Conservation (phyloP, 2,888 invertebrate genomes). For the Neria commutata region DNA sequence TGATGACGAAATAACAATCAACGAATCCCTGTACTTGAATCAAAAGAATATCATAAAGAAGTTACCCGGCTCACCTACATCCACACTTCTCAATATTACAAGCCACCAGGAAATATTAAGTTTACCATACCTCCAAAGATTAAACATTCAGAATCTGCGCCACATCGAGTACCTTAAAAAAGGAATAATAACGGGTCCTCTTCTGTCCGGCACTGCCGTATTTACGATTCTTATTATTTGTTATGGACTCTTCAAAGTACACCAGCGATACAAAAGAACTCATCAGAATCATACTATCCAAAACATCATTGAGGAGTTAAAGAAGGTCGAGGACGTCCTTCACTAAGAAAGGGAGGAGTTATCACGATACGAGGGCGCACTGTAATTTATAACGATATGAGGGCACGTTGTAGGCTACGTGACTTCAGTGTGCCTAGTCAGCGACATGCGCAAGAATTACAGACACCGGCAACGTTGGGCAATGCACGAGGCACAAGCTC, state of each 20-base stretch:
- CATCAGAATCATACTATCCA: slow-evolving; percentile 5
- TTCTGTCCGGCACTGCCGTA: background rate
- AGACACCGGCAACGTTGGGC: too few relatives aligned
- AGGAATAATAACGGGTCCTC: slow-evolving; percentile 9
- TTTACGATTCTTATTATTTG: background rate
- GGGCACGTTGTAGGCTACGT: too few relatives aligned
- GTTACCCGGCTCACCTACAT: slow-evolving; percentile 14
- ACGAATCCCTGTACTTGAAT: slow-evolving; percentile 21
- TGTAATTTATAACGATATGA: too few relatives aligned
- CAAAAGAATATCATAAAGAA: slow-evolving; percentile 20
- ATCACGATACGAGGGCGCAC: too few relatives aligned
- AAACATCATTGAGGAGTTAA: slow-evolving; percentile 4
- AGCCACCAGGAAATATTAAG: slow-evolving; percentile 28
- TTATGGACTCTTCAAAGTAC: slow-evolving; percentile 13
- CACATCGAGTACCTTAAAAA: slow-evolving; percentile 18
- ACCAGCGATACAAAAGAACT: slow-evolving; percentile 6
- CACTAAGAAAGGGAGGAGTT: slow-evolving; percentile 5
- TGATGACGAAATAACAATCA: slow-evolving; percentile 19
- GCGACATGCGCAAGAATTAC: too few relatives aligned
- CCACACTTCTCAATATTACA: slow-evolving; percentile 20
- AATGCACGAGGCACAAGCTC: too few relatives aligned
- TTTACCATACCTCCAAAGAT: slow-evolving; percentile 25
- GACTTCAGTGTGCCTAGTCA: too few relatives aligned
- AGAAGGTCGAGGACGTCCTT: slow-evolving; percentile 19
- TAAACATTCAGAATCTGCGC: slow-evolving; percentile 20